Evolutionary conservation across 1,140 invertebrate genomes (phyloP).

Genomic region (Papilio machaon): DNA sequence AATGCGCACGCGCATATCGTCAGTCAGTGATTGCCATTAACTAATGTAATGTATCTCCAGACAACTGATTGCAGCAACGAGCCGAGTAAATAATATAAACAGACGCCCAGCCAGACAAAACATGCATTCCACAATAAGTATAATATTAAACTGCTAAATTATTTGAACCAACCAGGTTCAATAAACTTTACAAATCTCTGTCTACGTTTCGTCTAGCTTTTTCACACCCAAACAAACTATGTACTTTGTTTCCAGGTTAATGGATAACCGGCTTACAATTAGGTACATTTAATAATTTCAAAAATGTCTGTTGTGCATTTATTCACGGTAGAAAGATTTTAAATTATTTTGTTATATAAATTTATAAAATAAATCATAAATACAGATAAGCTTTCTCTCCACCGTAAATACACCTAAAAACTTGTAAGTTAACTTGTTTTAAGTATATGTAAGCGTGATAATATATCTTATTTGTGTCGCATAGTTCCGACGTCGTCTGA

Average conservation of each 20-base stretch:
- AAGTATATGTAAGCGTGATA: slow-evolving; percentile 21
- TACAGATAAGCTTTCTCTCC: background rate
- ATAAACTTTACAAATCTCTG: background rate
- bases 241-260: background rate
- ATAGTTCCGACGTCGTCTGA: slow-evolving; percentile 44
- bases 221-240: background rate
- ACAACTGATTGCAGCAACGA: background rate
- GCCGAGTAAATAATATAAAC: background rate
- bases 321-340: background rate
- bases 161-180: background rate
- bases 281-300: background rate
- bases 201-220: background rate
- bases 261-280: background rate
- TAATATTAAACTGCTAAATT: background rate
- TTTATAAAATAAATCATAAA: background rate
- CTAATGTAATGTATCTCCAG: slow-evolving; percentile 11
- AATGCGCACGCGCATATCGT: background rate
- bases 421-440: background rate
- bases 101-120: background rate
- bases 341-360: background rate
- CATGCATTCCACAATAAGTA: background rate
- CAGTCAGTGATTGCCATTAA: background rate
- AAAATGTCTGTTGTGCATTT: background rate
- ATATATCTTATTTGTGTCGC: slow-evolving; percentile 31
- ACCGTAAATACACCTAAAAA: background rate